Percentiles rank a stretch among this genome's conserved stretches.
These are phyloP conservation scores for Calameuta idolon DNA, from an alignment of 2,888 invertebrate species.

Conservation along the genomic window DNA sequence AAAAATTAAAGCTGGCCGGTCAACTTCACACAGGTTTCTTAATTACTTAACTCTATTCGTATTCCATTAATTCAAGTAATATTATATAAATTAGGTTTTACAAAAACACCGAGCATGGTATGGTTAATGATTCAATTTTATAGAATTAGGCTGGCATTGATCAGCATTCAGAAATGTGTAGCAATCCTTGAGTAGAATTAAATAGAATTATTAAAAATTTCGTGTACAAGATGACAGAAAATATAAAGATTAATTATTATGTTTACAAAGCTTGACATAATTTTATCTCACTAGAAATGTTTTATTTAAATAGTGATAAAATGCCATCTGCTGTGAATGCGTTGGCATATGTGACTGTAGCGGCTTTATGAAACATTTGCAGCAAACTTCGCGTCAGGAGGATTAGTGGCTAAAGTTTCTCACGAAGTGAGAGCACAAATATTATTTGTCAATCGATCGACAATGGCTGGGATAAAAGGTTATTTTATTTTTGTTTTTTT, in stretches of 20 bases:
- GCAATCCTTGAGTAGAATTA: not conserved
- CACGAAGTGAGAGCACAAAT: conserved; percentile 30
- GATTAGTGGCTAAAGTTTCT: not conserved
- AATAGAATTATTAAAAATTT: not conserved
- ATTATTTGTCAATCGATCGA: conserved; percentile 48
- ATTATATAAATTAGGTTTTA: no score
- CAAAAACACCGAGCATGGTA: not conserved
- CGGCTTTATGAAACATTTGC: not conserved
- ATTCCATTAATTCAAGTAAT: no score
- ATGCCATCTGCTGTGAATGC: not conserved
- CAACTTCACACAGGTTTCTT: not conserved
- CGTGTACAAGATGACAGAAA: not conserved
- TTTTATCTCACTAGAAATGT: not conserved
- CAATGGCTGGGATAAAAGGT: conserved; percentile 67
- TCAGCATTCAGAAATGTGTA: not conserved
- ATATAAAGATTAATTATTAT: not conserved
- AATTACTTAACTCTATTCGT: not conserved
- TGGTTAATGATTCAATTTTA: not conserved
- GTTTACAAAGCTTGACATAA: not conserved
- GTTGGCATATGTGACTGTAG: not conserved
- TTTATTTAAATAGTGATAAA: not conserved
- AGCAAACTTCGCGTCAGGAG: not conserved
- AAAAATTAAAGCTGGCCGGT: no score
- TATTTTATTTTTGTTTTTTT: conserved; percentile 33
- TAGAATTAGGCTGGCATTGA: not conserved